Percentiles rank a stretch among this genome's conserved stretches.
phyloP scores from a whole-genome alignment of 2,888 invertebrate species.

The Apamea epomidion region DNA sequence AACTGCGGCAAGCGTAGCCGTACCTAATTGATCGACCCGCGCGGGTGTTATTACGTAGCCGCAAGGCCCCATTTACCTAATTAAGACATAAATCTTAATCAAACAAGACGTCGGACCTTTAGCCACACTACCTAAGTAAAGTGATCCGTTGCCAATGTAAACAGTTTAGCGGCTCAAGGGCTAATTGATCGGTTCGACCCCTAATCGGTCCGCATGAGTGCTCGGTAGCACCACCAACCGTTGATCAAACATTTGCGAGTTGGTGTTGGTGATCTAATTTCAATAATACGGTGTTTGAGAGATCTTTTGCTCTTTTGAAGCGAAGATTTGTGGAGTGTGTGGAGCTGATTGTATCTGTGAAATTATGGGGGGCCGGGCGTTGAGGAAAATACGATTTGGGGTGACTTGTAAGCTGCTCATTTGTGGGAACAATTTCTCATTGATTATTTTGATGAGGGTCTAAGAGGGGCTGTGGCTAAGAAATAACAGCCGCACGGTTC shows the following conservation, averaged over 20 bases:
- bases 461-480: too few species aligned
- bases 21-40: not conserved
- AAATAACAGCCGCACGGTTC: too few species aligned
- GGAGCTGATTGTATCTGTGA: conserved; percentile 1
- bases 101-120: not conserved
- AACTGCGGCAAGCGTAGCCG: not conserved
- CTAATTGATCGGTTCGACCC: conserved; percentile 31
- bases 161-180: conserved; percentile 29
- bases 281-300: conserved; percentile 22
- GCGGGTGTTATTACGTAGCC: not conserved
- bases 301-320: conserved; percentile 13
- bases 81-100: not conserved
- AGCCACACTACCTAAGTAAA: not conserved
- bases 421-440: not conserved
- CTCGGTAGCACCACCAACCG: conserved; percentile 22
- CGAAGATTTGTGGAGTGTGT: conserved; percentile 2
- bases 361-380: conserved; percentile 1
- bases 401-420: not conserved
- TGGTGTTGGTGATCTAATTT: conserved; percentile 32
- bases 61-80: not conserved
- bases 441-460: conserved; percentile 3
- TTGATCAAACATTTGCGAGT: conserved; percentile 45
- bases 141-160: conserved; percentile 15
- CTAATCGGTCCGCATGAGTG: conserved; percentile 36
- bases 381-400: conserved; percentile 7